phyloP scores from a whole-genome alignment of 2,888 invertebrate species.

The Thymelicus sylvestris region DNA sequence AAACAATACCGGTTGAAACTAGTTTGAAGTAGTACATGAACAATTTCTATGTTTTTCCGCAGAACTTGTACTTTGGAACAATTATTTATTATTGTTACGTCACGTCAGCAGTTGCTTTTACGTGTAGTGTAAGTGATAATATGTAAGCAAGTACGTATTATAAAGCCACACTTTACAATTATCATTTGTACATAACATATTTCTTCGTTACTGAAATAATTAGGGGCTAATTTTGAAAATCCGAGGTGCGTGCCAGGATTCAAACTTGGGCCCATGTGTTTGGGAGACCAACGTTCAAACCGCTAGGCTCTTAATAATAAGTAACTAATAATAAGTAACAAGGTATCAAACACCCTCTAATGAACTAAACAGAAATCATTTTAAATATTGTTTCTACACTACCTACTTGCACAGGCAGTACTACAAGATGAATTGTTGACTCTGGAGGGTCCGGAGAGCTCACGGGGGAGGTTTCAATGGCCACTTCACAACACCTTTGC shows the following conservation, averaged over 20 bases:
- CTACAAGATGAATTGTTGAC: neutral
- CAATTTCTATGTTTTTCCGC: constrained; percentile 14
- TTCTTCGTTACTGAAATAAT: no score
- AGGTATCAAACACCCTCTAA: no score
- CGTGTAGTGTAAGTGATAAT: neutral
- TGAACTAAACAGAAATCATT: no score
- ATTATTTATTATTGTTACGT: constrained; percentile 26
- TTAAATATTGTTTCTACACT: no score
- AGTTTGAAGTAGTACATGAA: neutral
- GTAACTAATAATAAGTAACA: no score
- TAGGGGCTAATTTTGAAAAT: no score
- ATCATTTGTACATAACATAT: no score
- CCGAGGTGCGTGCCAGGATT: no score
- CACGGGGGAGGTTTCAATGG: neutral
- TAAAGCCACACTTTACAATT: no score
- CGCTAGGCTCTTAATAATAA: no score
- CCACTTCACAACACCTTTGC: neutral
- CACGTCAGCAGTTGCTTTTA: constrained; percentile 17
- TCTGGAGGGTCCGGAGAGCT: neutral
- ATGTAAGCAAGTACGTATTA: neutral
- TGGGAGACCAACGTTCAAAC: no score
- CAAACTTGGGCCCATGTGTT: no score
- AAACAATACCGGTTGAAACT: neutral
- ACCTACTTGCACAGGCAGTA: neutral
- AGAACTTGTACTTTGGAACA: constrained; percentile 13